Evolutionary conservation across 1,140 invertebrate genomes (phyloP).

Genomic region (Apis laboriosa): DNA sequence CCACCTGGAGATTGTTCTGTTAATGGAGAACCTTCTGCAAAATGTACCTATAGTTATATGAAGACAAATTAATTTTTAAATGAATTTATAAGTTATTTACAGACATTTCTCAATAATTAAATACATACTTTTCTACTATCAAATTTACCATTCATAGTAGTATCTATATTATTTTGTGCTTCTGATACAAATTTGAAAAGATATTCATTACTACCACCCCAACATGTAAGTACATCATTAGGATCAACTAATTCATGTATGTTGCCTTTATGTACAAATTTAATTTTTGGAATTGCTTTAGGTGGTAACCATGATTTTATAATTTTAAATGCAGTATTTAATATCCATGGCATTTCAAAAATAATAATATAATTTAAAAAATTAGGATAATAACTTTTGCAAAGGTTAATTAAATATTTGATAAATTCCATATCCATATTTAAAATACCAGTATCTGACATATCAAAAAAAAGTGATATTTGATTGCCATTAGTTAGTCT

Average conservation of each 20-base stretch:
- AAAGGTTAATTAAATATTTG: conserved; percentile 92
- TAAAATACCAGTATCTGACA: conserved; percentile 90
- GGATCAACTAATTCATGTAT: conserved; percentile 89
- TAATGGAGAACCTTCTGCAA: conserved; percentile 82
- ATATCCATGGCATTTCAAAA: conserved; percentile 96
- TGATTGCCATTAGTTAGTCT: conserved; percentile 88
- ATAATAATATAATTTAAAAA: conserved; percentile 95
- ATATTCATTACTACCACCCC: conserved; percentile 93
- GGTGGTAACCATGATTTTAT: conserved; percentile 94
- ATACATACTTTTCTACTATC: conserved; percentile 81
- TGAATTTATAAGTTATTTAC: background rate
- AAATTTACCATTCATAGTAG: conserved; percentile 79
- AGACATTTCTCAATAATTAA: background rate
- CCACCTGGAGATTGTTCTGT: conserved; percentile 72
- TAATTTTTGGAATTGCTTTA: conserved; percentile 94
- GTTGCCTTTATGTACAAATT: conserved; percentile 90
- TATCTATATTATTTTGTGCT: conserved; percentile 64
- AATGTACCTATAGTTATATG: conserved; percentile 80
- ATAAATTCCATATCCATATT: conserved; percentile 95
- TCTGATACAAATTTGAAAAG: conserved; percentile 87
- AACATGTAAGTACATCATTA: conserved; percentile 88
- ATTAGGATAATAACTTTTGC: conserved; percentile 95
- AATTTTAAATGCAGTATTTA: conserved; percentile 95
- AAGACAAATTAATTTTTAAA: conserved; percentile 10
- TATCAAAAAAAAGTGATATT: conserved; percentile 94